phyloP scores from a whole-genome alignment of 2,797 vertebrate genomes.

The Lindbergichthys nudifrons region DNA sequence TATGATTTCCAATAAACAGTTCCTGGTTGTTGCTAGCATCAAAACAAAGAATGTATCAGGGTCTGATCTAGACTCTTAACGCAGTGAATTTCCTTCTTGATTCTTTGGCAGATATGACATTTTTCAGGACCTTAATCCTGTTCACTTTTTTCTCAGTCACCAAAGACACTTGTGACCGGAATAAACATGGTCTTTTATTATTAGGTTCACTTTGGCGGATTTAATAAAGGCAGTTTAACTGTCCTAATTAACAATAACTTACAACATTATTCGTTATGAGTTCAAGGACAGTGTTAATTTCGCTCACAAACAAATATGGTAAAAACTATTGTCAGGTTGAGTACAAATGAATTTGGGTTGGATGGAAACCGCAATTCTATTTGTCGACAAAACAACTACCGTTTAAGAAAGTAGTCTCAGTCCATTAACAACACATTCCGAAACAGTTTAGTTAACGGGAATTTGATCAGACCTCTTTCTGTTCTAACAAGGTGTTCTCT shows the following conservation, averaged over 20 bases:
- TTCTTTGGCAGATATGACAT: background rate
- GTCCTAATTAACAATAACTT: background rate
- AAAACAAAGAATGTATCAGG: too few relatives aligned
- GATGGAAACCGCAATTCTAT: too few relatives aligned
- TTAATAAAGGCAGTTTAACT: conserved; percentile 10
- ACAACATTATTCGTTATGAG: background rate
- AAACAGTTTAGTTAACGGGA: background rate
- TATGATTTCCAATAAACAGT: background rate
- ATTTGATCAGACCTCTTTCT: background rate
- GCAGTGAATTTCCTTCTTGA: background rate
- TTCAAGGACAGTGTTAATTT: conserved; percentile 2
- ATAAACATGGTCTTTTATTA: background rate
- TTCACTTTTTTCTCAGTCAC: too few relatives aligned
- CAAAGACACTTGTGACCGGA: background rate
- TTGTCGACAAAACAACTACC: too few relatives aligned
- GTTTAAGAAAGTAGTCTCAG: background rate
- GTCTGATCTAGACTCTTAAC: background rate
- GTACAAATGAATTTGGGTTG: background rate
- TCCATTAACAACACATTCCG: background rate
- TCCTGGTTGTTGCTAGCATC: background rate
- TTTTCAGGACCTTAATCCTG: background rate
- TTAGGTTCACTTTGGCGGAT: background rate
- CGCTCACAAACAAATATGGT: background rate
- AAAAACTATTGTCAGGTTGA: background rate
- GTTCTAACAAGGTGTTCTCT: too few relatives aligned